Evolutionary conservation across 2,888 invertebrate genomes (phyloP), one percentile per base, ranked within the genome.

Genomic region (Dicycla oo): DNA sequence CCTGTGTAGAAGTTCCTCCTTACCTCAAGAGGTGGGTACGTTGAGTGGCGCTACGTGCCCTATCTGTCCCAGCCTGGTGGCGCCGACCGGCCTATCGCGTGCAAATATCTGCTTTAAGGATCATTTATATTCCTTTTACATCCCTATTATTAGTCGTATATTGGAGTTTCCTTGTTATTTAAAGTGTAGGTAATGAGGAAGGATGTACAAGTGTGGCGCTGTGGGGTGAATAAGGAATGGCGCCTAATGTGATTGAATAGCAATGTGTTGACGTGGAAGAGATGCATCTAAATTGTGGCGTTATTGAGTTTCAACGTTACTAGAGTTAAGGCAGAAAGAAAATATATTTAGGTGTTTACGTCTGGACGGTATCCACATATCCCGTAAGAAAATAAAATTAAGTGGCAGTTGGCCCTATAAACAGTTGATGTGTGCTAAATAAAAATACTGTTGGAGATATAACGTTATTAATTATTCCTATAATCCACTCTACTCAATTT

Each of bases 41-140:
- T 45, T 20, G 70, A 84, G 83, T 71, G 83, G 73, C 20, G 63
- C 58, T 56, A 40, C 84, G 84, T 85, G 85, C 64, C 70, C 71
- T 84, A 85, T 85, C 84, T 69, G 26, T 62, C 49, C 49, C 11
- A 45, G 61, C 67, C 51, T 60, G 58, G 64, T 70, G 79, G 68
- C 79, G 75, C 74, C 80, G 73, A 62, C 60, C 68, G 53, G 51
- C 82, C 82, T 89, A 90, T 90, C 89, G 68, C 56, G 57, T 53
- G 81, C 68, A 69, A 84, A 88, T 85, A 90, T 90, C 90, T 81
- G 65, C 75, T 83, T 81, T 81, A 84, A 89, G 89, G 82, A 88
- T 82, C 86, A 83, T 86, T 86, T 88, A 82, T 79, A 87, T 87
- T 86, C 86, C 81, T 77, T 80, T 80, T 81, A 80, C 76, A 80